Base-by-base conservation (phyloP, 2,113 vertebrate genomes). In the Pseudopodoces humilis region DNA sequence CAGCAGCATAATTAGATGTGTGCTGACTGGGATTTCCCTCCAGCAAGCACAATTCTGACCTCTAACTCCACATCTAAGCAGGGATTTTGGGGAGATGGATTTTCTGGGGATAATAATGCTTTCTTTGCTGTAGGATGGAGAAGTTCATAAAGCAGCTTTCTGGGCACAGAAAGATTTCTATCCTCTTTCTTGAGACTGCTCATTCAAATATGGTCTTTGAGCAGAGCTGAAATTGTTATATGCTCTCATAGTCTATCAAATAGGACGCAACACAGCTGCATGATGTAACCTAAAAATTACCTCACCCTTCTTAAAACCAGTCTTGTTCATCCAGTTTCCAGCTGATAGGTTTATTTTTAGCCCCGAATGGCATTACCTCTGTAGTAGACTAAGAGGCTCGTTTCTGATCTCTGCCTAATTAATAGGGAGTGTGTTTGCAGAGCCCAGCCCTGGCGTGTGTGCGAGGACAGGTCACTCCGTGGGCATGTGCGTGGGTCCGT, bases 1-100 rank as follows among this genome's bases (percentile, higher is more conserved):
- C 58, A 90, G 84, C 43, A 83, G 53, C 44, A 72, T 79, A 91
- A 92, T 91, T 95, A 91, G 78, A 67, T 80, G 78, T 72, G 86
- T 87, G 65, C 74, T 91, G 81, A 79, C 64, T 68, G 84, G 93
- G 91, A 82, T 94, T 94, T 96, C 79, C 74, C 89, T 92, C 58
- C 22, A 90, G 75, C 59, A 85, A 92, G 41, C 70, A 76, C 58
- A 87, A 3, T 35, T 84, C 86, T 77, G 70, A 90, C 80, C 80
- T 91, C 56, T 24, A 82, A n/a, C 53, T 76, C 46, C 53, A 62
- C 44, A 53, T 35, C n/a, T 13, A 80, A 72, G 58, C 7, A 24
- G 41, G 84, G 84, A 87, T 92, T 89, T 35, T 7, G 46, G 39
- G 62, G 41, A 83, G 50, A 30, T 65, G 62, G 74, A 62, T 94